Evolutionary conservation across 2,113 vertebrate species (phyloP).

Genomic region (Parus major): DNA sequence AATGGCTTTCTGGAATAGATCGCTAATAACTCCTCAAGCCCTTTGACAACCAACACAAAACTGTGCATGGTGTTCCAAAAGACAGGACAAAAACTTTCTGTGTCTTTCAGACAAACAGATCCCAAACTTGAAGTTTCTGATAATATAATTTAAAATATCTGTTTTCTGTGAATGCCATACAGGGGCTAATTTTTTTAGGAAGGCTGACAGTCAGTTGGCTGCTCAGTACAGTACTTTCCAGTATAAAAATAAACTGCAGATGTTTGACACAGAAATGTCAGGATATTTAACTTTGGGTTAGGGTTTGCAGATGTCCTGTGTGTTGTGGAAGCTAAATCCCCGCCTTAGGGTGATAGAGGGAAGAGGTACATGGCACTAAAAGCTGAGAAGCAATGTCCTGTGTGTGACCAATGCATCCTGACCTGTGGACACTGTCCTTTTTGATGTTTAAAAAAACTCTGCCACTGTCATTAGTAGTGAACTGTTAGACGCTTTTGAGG

Average conservation of each 20-base stretch:
- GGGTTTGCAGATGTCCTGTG: constrained; percentile 14
- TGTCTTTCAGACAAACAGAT: neutral
- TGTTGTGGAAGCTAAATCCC: neutral
- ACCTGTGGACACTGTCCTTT: neutral
- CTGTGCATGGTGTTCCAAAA: neutral
- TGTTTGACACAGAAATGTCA: constrained; percentile 38
- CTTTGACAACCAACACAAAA: neutral
- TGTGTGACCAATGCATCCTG: neutral
- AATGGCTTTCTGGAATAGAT: neutral
- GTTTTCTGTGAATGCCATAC: neutral
- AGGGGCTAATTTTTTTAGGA: neutral
- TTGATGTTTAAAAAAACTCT: neutral
- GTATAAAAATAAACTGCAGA: constrained; percentile 45
- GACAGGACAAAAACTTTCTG: neutral
- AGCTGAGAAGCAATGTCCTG: neutral
- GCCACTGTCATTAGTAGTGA: neutral
- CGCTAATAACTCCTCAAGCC: neutral
- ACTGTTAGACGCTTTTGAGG: neutral
- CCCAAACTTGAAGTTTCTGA: neutral
- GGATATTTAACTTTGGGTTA: constrained; percentile 7
- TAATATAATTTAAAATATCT: neutral
- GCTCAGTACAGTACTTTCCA: neutral
- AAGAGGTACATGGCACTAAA: neutral
- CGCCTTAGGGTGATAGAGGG: neutral
- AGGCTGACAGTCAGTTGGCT: constrained; percentile 26